A percentile compares a stretch with the other conserved stretches of the same genome.
Evolutionary conservation across 1,140 invertebrate genomes (phyloP).

Genomic region (Cydia amplana): DNA sequence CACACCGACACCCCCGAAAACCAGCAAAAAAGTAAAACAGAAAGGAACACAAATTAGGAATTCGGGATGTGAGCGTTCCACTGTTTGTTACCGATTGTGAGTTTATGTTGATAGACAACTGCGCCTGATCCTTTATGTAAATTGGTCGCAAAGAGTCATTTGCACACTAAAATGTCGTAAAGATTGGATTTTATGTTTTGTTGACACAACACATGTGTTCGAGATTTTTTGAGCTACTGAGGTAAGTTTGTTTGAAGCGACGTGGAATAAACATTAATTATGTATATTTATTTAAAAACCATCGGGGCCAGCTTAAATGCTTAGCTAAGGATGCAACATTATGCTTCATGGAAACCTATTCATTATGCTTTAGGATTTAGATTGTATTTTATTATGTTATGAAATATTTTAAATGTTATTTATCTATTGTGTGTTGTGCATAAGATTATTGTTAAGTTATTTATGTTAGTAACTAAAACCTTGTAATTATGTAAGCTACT

Average conservation of each 20-base stretch:
- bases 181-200: neutral
- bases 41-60: constrained; percentile 72
- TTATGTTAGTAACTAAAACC: no score
- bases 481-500: no score
- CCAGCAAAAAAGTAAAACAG: constrained; percentile 67
- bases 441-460: no score
- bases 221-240: neutral
- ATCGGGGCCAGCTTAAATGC: neutral
- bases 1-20: constrained; percentile 59
- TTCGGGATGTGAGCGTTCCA: constrained; percentile 62
- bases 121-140: constrained; percentile 27
- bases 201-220: constrained; percentile 6
- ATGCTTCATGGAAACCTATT: no score
- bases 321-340: neutral
- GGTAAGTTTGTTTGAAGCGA: neutral
- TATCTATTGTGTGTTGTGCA: no score
- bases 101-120: constrained; percentile 42
- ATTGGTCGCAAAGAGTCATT: constrained; percentile 13
- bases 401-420: no score
- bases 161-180: constrained; percentile 11
- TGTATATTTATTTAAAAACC: constrained; percentile 2
- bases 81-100: constrained; percentile 44
- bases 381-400: no score
- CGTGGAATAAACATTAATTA: neutral
- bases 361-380: no score